Base-by-base conservation (phyloP, 2,888 invertebrate genomes). In the Agrochola litura region DNA sequence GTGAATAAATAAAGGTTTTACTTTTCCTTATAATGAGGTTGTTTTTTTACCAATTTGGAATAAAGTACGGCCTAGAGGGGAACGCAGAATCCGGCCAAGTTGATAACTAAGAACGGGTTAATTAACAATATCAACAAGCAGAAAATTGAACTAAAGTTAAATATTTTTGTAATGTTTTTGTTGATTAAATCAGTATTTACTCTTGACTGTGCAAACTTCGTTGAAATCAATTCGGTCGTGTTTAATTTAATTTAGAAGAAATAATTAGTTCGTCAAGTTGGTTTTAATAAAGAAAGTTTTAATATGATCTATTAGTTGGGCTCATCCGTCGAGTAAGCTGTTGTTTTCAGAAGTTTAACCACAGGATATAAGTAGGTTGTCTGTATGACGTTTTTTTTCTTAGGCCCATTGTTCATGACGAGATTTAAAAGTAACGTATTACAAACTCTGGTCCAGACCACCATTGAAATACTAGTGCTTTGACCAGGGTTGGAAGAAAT, bases 231-330 rank as follows among this genome's bases (percentile, higher is more conserved):
- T 63, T 78, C 77, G 52, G 77, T 68, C 72, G 73, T 79, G 73
- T 69, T 82, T 89, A 82, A 88, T 86, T 73, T 77, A 76, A 73
- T 80, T 82, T 72, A 58, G 56, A 85, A 85, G 85, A 85, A 83
- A 78, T 71, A 83, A 86, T 82, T 79, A 82, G 83, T 85, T 83
- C 64, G 67, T 66, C 54, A 76, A 85, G 77, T 84, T 81, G 77
- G 83, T 84, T 83, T 83, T 86, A 86, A 83, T 87, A 85, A 88
- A 81, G 66, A 83, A 89, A 87, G 83, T 89, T 88, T 82, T 84
- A 79, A 86, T 82, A 77, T 76, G 73, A 86, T 85, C 78, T 80
- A 80, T 76, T 65, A 70, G 66, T 54, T 46, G n/a, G 41, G 41
- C 22, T 66, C 54, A 52, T 68, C 58, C 64, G 58, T 64, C 37